phyloP scores from a whole-genome alignment of 2,888 invertebrate species.

The Acrocera orbiculus region DNA sequence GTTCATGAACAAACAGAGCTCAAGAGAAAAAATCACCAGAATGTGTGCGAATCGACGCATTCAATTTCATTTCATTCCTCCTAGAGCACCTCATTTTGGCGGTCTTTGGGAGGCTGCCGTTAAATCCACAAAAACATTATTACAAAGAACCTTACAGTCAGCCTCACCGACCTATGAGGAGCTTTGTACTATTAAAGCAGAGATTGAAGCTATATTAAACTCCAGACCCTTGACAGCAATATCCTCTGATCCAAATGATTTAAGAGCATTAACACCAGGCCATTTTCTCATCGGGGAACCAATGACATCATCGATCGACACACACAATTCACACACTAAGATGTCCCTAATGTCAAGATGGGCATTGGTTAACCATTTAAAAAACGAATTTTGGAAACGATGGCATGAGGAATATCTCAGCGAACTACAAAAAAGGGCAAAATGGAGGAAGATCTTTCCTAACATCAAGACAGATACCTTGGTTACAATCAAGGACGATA shows the following conservation, averaged over 20 bases:
- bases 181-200: neutral
- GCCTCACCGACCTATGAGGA: neutral
- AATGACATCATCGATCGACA: neutral
- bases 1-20: neutral
- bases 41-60: neutral
- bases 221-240: neutral
- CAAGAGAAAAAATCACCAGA: neutral
- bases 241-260: neutral
- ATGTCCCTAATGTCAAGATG: neutral
- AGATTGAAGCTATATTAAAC: neutral
- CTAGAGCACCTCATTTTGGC: conserved; percentile 1
- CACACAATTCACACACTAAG: neutral
- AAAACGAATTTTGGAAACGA: neutral
- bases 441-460: neutral
- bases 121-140: neutral
- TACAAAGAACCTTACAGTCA: neutral
- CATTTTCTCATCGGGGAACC: neutral
- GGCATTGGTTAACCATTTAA: neutral
- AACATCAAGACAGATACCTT: neutral
- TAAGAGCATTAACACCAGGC: neutral
- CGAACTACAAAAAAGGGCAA: neutral
- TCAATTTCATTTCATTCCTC: neutral
- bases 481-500: neutral
- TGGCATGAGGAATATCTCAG: neutral
- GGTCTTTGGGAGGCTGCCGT: neutral